Conservation (phyloP, 2,113 vertebrate genomes). For the Brachyhypopomus gauderio region DNA sequence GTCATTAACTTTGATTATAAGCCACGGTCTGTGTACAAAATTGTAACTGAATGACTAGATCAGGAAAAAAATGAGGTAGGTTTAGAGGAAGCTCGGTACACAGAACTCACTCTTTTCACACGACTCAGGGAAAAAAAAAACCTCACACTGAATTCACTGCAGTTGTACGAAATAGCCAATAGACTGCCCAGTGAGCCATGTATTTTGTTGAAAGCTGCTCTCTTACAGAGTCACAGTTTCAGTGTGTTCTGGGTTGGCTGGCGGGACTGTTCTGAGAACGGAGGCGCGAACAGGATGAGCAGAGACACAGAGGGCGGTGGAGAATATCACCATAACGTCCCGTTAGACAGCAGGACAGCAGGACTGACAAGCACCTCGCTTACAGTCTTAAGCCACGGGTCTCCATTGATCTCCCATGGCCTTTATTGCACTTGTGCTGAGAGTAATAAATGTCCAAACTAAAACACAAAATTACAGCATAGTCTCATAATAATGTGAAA, state of each 20-base stretch:
- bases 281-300: constrained; percentile 14
- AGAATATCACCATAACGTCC: constrained; percentile 11
- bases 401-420: constrained; percentile 16
- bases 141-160: not conserved
- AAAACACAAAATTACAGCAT: constrained; percentile 27
- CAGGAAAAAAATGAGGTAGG: constrained; percentile 85
- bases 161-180: not conserved
- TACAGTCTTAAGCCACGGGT: constrained; percentile 11
- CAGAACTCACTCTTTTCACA: constrained; percentile 64
- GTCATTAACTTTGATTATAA: not conserved
- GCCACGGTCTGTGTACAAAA: constrained; percentile 19
- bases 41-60: constrained; percentile 37
- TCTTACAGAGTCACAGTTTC: constrained; percentile 45
- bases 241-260: constrained; percentile 22
- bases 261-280: not conserved
- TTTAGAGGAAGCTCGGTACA: constrained; percentile 83
- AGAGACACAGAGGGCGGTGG: constrained; percentile 15
- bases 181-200: constrained; percentile 1
- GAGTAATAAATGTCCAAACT: constrained; percentile 2
- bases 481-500: constrained; percentile 19
- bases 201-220: constrained; percentile 18
- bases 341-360: constrained; percentile 10
- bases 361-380: constrained; percentile 31
- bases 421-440: constrained; percentile 41
- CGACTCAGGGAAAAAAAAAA: constrained; percentile 70